Percentiles rank a stretch among this genome's conserved stretches.
phyloP scores from a whole-genome alignment of 2,113 vertebrate species.

The Ciconia stormi region DNA sequence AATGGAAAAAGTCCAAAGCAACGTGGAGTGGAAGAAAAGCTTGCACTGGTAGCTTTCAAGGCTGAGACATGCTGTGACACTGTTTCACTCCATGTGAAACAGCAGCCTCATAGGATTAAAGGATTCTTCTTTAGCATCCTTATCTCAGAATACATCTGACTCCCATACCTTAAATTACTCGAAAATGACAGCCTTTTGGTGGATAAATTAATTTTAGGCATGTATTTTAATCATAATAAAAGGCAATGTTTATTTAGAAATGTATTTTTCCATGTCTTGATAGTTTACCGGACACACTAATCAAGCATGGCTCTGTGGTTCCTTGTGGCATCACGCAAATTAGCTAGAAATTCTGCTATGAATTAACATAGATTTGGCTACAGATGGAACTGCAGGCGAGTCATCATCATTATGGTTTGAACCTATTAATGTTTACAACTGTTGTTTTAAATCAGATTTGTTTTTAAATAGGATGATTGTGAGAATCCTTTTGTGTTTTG shows the following conservation, averaged over 20 bases:
- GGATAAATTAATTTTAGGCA: background rate
- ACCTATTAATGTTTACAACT: background rate
- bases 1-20: background rate
- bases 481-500: background rate
- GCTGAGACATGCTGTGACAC: background rate
- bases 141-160: background rate
- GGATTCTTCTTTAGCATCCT: background rate
- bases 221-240: background rate
- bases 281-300: background rate
- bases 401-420: background rate
- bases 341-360: background rate
- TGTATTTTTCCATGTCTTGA: background rate
- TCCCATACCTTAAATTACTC: background rate
- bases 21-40: background rate
- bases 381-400: background rate
- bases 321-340: background rate
- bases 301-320: background rate
- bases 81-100: background rate
- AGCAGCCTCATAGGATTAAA: background rate
- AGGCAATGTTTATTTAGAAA: background rate
- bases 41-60: background rate
- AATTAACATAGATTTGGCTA: conserved; percentile 17
- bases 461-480: background rate
- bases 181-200: background rate
- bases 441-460: background rate